phyloP scores from a whole-genome alignment of 2,888 invertebrate genomes.

The Carpatolechia fugitivella region DNA sequence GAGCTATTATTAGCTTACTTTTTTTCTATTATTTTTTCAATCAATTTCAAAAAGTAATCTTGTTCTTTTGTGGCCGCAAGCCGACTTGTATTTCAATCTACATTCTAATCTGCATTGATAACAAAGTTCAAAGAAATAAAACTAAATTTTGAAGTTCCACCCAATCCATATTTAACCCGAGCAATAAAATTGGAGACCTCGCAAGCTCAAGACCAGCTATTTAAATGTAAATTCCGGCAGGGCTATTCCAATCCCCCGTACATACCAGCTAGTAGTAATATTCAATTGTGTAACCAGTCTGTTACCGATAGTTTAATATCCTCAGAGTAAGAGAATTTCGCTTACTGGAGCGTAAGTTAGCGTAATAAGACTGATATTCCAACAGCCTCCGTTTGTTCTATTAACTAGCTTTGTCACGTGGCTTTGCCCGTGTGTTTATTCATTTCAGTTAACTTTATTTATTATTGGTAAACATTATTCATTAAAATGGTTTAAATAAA shows the following conservation, averaged over 20 bases:
- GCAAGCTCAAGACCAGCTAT: conserved; percentile 7
- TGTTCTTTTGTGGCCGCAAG: no score
- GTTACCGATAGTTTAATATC: conserved; percentile 18
- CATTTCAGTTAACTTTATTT: no score
- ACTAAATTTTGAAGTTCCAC: conserved; percentile 11
- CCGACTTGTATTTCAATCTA: no score
- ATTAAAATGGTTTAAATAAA: no score
- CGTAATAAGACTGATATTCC: conserved; percentile 39
- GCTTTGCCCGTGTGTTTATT: no score
- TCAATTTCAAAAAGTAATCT: no score
- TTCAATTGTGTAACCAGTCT: conserved; percentile 7
- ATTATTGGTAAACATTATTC: no score
- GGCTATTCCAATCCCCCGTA: conserved; percentile 2
- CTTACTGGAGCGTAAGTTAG: conserved; percentile 36
- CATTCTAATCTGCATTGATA: not conserved
- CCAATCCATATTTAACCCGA: conserved; percentile 1
- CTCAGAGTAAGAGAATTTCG: conserved; percentile 23
- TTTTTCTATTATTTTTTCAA: no score
- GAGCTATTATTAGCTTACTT: no score
- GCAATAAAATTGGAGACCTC: conserved; percentile 5
- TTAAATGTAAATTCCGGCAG: conserved; percentile 6
- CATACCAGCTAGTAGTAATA: not conserved
- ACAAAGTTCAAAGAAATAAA: conserved; percentile 4
- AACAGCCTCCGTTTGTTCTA: conserved; percentile 11
- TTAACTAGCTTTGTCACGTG: conserved; percentile 4